Evolutionary conservation across 2,113 vertebrate genomes (phyloP).

Genomic region (Turdus rufiventris): DNA sequence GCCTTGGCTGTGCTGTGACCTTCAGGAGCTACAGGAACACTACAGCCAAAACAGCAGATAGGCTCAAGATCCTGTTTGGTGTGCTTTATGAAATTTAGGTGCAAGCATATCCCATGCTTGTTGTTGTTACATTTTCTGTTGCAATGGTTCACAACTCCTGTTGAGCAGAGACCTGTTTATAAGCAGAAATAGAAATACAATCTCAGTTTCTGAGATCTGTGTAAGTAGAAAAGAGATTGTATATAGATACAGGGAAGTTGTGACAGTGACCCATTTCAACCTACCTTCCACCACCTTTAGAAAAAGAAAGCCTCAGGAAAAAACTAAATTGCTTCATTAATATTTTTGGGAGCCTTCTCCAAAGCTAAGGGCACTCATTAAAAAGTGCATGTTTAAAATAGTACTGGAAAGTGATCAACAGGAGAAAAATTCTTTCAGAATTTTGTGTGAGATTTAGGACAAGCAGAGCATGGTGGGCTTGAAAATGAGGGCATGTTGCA

Average conservation of each 20-base stretch:
- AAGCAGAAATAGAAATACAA: neutral
- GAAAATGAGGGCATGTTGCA: neutral
- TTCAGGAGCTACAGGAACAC: neutral
- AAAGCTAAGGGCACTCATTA: neutral
- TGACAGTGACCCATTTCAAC: neutral
- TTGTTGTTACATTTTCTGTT: neutral
- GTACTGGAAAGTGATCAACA: neutral
- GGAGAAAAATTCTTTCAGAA: neutral
- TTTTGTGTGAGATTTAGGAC: neutral
- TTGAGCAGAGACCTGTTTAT: neutral
- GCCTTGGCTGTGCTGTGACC: neutral
- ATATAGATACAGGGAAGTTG: neutral
- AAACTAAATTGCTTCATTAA: rapidly evolving
- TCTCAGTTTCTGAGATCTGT: neutral
- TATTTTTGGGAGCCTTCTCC: neutral
- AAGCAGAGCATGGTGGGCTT: neutral
- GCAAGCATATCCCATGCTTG: neutral
- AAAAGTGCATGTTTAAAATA: neutral
- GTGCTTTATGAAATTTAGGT: neutral
- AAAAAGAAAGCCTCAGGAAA: neutral
- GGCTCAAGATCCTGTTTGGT: neutral
- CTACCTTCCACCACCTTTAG: neutral
- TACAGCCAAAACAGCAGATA: neutral
- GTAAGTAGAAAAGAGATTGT: neutral
- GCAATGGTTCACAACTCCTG: neutral